A percentile compares a stretch with the other conserved stretches of the same genome.
These are phyloP conservation scores for Cheilosia vulpina DNA, from an alignment of 2,888 invertebrate genomes.

Conservation along the genomic window DNA sequence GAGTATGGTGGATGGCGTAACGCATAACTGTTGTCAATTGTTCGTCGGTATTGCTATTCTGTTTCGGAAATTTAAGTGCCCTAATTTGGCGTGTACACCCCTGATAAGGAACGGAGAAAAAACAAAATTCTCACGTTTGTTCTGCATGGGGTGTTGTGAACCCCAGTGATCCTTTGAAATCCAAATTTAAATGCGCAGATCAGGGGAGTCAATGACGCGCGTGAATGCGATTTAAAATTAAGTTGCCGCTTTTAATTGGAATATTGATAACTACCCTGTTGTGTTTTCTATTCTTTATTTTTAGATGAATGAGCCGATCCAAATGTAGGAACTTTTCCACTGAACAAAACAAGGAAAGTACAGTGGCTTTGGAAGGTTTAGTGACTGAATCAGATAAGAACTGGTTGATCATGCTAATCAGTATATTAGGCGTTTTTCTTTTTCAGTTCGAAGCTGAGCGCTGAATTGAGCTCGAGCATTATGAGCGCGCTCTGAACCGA, in stretches of 20 bases:
- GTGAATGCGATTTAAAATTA: neutral
- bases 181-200: slow-evolving; percentile 12
- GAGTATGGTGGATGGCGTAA: slow-evolving; percentile 9
- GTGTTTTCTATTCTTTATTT: neutral
- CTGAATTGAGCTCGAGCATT: too few relatives aligned
- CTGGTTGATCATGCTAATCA: too few relatives aligned
- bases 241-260: neutral
- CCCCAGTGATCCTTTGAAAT: neutral
- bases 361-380: too few relatives aligned
- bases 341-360: too few relatives aligned
- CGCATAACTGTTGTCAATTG: slow-evolving; percentile 19
- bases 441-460: too few relatives aligned
- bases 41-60: neutral
- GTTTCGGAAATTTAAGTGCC: neutral
- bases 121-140: slow-evolving; percentile 7
- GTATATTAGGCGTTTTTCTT: too few relatives aligned
- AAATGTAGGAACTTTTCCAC: too few relatives aligned
- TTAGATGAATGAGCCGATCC: neutral
- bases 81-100: neutral
- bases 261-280: neutral
- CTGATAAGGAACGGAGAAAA: neutral
- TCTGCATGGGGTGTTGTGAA: slow-evolving; percentile 39
- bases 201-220: slow-evolving; percentile 19
- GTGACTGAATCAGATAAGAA: too few relatives aligned
- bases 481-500: too few relatives aligned